These are phyloP conservation scores for Ormyrus labotus DNA, from an alignment of 2,888 invertebrate species.

Conservation along the genomic window DNA sequence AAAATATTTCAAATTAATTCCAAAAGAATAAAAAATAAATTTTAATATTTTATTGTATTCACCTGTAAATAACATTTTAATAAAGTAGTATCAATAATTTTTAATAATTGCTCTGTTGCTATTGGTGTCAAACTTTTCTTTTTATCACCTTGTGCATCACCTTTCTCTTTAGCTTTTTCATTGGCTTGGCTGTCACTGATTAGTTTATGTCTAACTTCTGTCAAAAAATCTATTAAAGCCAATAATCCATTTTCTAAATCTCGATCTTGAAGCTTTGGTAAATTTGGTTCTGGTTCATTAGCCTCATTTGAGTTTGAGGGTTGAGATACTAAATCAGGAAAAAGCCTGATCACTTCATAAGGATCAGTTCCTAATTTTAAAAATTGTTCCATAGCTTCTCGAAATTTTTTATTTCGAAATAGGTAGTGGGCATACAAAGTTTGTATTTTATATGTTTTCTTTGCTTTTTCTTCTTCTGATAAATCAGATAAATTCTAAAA, in stretches of 20 bases:
- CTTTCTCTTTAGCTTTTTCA: conserved; percentile 65
- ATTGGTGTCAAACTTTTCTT: conserved; percentile 74
- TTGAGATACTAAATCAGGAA: conserved; percentile 90
- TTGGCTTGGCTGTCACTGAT: conserved; percentile 72
- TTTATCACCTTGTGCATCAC: conserved; percentile 62
- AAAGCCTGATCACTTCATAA: conserved; percentile 94
- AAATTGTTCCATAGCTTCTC: conserved; percentile 94
- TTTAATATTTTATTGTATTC: conserved; percentile 50
- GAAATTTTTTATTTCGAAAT: conserved; percentile 91
- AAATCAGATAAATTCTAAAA: conserved; percentile 88
- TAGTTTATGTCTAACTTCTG: conserved; percentile 82
- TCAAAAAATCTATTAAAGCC: conserved; percentile 93
- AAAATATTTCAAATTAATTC: conserved; percentile 61
- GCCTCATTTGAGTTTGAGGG: conserved; percentile 74
- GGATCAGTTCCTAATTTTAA: conserved; percentile 94
- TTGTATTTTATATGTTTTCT: conserved; percentile 91
- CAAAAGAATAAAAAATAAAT: not conserved
- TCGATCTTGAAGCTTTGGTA: conserved; percentile 84
- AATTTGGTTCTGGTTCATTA: conserved; percentile 74
- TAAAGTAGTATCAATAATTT: conserved; percentile 97
- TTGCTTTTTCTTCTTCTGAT: conserved; percentile 86
- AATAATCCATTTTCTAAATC: conserved; percentile 92
- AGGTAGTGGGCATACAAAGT: conserved; percentile 93
- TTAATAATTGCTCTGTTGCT: conserved; percentile 83
- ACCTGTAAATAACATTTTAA: conserved; percentile 97